Percentiles rank a stretch among this genome's conserved stretches.
Evolutionary conservation across 2,888 invertebrate species (phyloP).

Genomic region (Apoda limacodes): DNA sequence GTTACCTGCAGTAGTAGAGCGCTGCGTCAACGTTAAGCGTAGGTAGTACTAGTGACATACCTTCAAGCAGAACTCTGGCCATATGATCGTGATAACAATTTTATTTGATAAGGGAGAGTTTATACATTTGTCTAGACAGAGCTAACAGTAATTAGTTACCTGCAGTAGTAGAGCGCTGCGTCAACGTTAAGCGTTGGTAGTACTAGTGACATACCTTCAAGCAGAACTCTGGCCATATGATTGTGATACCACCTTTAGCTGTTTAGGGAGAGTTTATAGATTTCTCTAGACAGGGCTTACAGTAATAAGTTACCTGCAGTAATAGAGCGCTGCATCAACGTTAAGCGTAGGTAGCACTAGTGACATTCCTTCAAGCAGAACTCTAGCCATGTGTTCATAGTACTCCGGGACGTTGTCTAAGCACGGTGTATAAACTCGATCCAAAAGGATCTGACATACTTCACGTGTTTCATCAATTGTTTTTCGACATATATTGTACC

Average conservation of each 20-base stretch:
- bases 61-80: conserved; percentile 67
- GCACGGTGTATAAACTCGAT: conserved; percentile 66
- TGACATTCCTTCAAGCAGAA: conserved; percentile 72
- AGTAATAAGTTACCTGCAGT: too few species aligned
- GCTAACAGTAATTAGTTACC: too few species aligned
- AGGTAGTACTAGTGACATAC: conserved; percentile 72
- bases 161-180: conserved; percentile 47
- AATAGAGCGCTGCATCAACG: conserved; percentile 35
- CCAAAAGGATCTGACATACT: conserved; percentile 60
- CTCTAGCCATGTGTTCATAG: conserved; percentile 69
- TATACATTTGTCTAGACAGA: too few species aligned
- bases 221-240: conserved; percentile 66
- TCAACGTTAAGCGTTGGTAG: conserved; percentile 59
- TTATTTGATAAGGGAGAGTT: too few species aligned
- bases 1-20: conserved; percentile 53
- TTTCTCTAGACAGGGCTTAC: conserved; percentile 62
- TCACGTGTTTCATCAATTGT: conserved; percentile 66
- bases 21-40: conserved; percentile 38
- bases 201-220: conserved; percentile 72
- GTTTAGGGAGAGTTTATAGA: too few species aligned
- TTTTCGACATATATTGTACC: conserved; percentile 73
- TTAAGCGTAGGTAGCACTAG: conserved; percentile 68
- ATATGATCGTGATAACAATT: conserved; percentile 71
- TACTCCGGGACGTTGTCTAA: conserved; percentile 56
- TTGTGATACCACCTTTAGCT: conserved; percentile 71